Evolutionary conservation across 2,888 invertebrate genomes (phyloP), one percentile per base, ranked within the genome.

Genomic region (Ornithoptera alexandrae): DNA sequence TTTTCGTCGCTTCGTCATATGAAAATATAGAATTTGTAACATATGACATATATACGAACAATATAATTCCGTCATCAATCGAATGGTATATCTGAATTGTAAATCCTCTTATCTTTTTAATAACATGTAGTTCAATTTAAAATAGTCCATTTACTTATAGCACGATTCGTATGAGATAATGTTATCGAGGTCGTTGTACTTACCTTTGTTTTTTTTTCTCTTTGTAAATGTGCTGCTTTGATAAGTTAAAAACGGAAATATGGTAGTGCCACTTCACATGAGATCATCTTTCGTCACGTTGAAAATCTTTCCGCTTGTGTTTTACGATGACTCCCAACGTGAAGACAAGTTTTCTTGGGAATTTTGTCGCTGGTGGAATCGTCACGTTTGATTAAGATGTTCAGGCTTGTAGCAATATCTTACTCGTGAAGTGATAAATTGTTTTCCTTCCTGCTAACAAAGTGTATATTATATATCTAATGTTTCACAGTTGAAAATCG

Each of bases 171-270:
- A 36, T 36, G 17, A 60, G 60, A 60, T 36, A 60, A 18, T 60
- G 36, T 36, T 60, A 36, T 24, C 30, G 36, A 36, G 24, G 60
- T 60, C 60, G 36, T 36, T 60, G 60, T 60, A 60, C 60, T 53
- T 10, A 58, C 22, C 10, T 58, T 58, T 22, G 12, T 58, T 22
- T 58, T 58, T 57, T 20, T 57, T 58, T 22, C 58, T 58, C 10
- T 4, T 10, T 22, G 6, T 57, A 20, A 18, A 20, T 57, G 20
- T 8, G n/a, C 12, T 57, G 6, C n/a, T 12, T 1, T 57, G 20
- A 57, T 58, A 58, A 58, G 57, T 58, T 58, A 58, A 7, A 20
- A 57, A 57, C 18, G 57, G 20, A 57, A 4, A 57, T 15, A 17
- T 17, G 12, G 10, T 46, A 2, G 3, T 46, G 46, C 7, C 10